phyloP scores from a whole-genome alignment of 2,797 vertebrate genomes.

The Chiroxiphia lanceolata region DNA sequence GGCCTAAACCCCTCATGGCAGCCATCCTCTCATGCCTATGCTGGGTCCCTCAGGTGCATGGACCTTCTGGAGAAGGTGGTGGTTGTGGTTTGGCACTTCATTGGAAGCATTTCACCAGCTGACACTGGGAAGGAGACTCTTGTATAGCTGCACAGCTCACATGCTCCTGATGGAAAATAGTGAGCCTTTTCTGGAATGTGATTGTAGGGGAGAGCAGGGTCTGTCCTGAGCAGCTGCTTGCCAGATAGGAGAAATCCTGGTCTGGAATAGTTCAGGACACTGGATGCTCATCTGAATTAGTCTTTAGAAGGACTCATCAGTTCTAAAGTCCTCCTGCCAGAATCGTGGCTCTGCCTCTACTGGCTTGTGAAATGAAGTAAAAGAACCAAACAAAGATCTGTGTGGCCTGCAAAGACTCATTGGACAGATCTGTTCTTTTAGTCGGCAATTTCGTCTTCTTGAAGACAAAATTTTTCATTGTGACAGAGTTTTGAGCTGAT shows the following conservation, averaged over 20 bases:
- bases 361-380: not conserved
- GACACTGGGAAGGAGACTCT: not conserved
- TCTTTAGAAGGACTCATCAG: not conserved
- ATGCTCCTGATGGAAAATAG: not conserved
- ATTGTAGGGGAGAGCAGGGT: not conserved
- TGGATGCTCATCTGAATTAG: not conserved
- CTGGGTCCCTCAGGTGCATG: not conserved
- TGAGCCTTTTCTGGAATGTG: not conserved
- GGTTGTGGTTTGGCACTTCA: not conserved
- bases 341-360: not conserved
- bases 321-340: not conserved
- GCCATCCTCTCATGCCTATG: not conserved
- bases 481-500: not conserved
- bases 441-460: not conserved
- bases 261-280: not conserved
- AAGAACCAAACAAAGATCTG: not conserved
- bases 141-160: not conserved
- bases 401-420: not conserved
- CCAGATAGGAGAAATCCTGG: not conserved
- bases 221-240: not conserved
- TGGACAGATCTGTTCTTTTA: not conserved
- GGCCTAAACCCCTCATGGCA: not conserved
- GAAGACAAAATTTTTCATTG: not conserved
- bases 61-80: not conserved
- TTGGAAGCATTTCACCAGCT: not conserved